Percentiles rank a stretch among this genome's conserved stretches.
Conservation (phyloP, 1,140 invertebrate species). For the Amyelois transitella region DNA sequence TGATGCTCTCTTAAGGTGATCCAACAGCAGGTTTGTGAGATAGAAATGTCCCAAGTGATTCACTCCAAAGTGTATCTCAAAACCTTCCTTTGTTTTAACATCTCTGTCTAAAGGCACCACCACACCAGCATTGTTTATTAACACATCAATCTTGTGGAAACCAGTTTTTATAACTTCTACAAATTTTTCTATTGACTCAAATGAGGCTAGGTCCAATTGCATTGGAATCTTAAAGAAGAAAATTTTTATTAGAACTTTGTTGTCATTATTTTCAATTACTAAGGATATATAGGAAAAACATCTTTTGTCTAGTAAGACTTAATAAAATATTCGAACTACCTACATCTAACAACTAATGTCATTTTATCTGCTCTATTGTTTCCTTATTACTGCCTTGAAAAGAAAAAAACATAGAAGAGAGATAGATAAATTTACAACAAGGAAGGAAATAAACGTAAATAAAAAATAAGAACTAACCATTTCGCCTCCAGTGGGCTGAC, state of each 20-base stretch:
- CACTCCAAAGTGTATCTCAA: slow-evolving; percentile 85
- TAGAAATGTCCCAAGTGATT: slow-evolving; percentile 92
- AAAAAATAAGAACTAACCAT: slow-evolving; percentile 66
- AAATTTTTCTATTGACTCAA: slow-evolving; percentile 83
- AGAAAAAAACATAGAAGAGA: no score
- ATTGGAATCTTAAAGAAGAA: slow-evolving; percentile 77
- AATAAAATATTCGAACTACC: no score
- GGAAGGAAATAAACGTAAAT: no score
- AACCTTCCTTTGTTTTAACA: slow-evolving; percentile 82
- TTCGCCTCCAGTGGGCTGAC: slow-evolving; percentile 74
- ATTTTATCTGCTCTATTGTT: no score
- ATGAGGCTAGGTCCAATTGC: slow-evolving; percentile 81
- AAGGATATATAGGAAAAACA: not conserved
- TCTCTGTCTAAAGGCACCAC: slow-evolving; percentile 76
- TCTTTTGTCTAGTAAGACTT: no score
- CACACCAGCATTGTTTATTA: slow-evolving; percentile 94
- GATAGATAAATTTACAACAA: no score
- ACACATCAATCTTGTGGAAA: slow-evolving; percentile 80
- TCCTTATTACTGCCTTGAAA: no score
- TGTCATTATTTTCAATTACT: not conserved
- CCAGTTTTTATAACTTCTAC: slow-evolving; percentile 76
- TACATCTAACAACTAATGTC: no score
- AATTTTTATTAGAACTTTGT: not conserved
- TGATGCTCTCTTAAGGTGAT: slow-evolving; percentile 71
- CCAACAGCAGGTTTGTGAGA: slow-evolving; percentile 85